Evolutionary conservation across 2,113 vertebrate species (phyloP).

Genomic region (Pelobates fuscus): DNA sequence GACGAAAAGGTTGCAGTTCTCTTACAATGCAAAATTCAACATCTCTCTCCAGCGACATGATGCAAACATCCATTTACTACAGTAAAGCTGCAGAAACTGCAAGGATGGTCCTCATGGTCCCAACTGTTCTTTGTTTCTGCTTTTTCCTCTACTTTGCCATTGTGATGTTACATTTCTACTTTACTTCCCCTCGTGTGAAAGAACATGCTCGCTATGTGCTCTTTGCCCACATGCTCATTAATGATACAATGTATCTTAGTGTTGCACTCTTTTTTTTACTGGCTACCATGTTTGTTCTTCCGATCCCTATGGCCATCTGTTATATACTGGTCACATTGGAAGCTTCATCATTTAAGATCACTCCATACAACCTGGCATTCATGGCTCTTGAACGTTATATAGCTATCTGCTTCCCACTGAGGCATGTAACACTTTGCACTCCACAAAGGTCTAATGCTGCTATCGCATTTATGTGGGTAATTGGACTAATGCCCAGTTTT

Average conservation of each 20-base stretch:
- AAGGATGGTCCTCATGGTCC: slow-evolving; percentile 40
- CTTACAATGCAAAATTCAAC: neutral
- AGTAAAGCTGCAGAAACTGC: neutral
- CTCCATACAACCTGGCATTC: neutral
- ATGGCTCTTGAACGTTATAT: slow-evolving; percentile 6
- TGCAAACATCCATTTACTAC: neutral
- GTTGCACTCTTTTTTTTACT: slow-evolving; percentile 64
- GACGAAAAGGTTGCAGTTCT: too few species aligned
- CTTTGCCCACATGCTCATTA: slow-evolving; percentile 72
- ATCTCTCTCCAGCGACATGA: neutral
- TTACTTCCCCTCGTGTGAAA: slow-evolving; percentile 65
- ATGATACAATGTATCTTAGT: slow-evolving; percentile 67
- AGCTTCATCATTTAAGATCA: neutral
- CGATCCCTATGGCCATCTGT: neutral
- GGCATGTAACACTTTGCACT: neutral
- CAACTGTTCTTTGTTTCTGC: slow-evolving; percentile 59
- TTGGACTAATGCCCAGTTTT: neutral
- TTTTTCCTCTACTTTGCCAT: slow-evolving; percentile 64
- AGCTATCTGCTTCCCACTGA: slow-evolving; percentile 2
- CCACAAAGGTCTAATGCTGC: neutral
- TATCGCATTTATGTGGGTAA: neutral
- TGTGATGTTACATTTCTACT: slow-evolving; percentile 67
- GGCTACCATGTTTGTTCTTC: neutral
- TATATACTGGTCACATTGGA: neutral
- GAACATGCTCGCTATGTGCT: slow-evolving; percentile 70